A percentile compares a stretch with the other conserved stretches of the same genome.
These are phyloP conservation scores for Mycetomoellerius zeteki DNA, from an alignment of 1,140 invertebrate species.

Conservation along the genomic window DNA sequence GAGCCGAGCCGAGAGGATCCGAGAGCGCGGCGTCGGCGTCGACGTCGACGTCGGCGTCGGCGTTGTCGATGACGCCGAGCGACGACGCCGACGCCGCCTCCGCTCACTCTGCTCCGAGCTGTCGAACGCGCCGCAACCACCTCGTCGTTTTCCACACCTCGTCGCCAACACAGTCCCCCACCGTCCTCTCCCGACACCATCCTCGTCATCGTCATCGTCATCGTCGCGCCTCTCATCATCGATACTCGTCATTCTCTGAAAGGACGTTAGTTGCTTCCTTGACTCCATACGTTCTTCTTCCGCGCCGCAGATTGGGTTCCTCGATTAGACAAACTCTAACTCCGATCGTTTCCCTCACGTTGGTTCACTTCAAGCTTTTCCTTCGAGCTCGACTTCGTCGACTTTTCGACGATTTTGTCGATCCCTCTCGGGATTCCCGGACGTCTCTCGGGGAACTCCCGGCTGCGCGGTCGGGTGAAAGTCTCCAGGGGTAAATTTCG, in stretches of 20 bases:
- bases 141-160: neutral
- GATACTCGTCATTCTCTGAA: neutral
- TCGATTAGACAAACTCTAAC: neutral
- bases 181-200: neutral
- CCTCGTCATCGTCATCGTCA: conserved; percentile 17
- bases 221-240: neutral
- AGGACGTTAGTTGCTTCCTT: neutral
- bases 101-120: conserved; percentile 82
- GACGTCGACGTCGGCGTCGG: conserved; percentile 71
- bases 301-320: neutral
- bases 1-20: conserved; percentile 53
- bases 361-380: neutral
- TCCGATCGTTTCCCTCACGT: neutral
- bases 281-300: neutral
- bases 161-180: conserved; percentile 24
- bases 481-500: conserved; percentile 1
- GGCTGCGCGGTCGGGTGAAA: neutral
- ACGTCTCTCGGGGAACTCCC: neutral
- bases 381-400: neutral
- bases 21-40: conserved; percentile 65
- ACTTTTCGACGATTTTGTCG: neutral
- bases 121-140: conserved; percentile 77
- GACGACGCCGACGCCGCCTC: conserved; percentile 60
- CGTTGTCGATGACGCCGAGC: conserved; percentile 69
- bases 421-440: neutral